Base-by-base conservation (phyloP, 1,140 invertebrate genomes). In the Pararge aegeria region DNA sequence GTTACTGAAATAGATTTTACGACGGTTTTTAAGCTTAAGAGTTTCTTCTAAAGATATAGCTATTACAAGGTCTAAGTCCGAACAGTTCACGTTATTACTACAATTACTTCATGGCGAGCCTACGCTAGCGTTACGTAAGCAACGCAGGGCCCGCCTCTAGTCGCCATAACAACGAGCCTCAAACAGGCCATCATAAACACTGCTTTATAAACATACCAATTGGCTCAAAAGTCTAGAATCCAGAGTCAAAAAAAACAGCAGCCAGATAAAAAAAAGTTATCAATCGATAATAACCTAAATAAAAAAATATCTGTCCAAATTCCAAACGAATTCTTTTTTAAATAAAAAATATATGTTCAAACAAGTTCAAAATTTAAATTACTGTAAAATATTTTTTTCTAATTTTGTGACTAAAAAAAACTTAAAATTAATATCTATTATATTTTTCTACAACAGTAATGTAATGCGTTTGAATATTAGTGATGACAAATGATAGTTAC, bases 91-190 rank as follows among this genome's bases (percentile, higher is more conserved):
- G 10, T 1, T 34, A 12, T 7, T 30, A 30, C 5, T 30, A 30
- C 5, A 30, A 30, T 30, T 34, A 34, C 3, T 34, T 3, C 10
- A 34, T 34, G 30, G 30, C n/a, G 30, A 34, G 30, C 30, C 30
- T 34, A 34, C 75, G 67, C 59, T 51, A 73, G 29, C 30, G 61
- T 78, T 75, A 80, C 73, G 59, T 78, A 72, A 80, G 61, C 44
- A 61, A 71, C 59, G 42, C 62, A 64, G 61, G 68, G 70, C 64
- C 56, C 66, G 61, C 42, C 54, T 64, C 51, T 64, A 72, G 74
- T 75, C 64, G 58, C 59, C 75, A 80, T 80, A 73, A 76, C 77
- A 78, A 76, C 75, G 67, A 55, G 55, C 46, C 50, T 69, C 75
- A 75, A 76, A 76, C 73, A 74, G 55, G 27, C 24, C 51, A 61